Conservation (phyloP, 92 coral and sea anemone species). For the Meandrina meandrites region DNA sequence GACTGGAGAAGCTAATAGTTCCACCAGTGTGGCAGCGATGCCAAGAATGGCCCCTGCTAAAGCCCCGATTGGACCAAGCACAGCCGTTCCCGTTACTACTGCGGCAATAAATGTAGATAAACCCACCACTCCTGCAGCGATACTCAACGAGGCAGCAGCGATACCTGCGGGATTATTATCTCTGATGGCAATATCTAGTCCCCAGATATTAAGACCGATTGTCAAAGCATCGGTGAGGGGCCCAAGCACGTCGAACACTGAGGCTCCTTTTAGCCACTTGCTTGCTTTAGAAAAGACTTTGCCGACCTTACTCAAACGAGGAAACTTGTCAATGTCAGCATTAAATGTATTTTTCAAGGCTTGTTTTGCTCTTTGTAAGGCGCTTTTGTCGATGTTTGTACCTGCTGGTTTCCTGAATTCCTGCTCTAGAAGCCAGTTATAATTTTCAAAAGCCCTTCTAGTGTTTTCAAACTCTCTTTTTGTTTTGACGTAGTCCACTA, state of each 20-base stretch:
- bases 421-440: not conserved
- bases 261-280: conserved; percentile 9
- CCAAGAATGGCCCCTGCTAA: conserved; percentile 4
- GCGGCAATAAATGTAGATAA: not conserved
- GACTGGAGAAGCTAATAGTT: not conserved
- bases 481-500: not conserved
- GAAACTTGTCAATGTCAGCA: not conserved
- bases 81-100: not conserved
- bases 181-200: conserved; percentile 3
- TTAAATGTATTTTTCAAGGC: not conserved
- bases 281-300: conserved; percentile 6
- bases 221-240: not conserved
- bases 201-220: conserved; percentile 12
- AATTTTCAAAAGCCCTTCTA: not conserved
- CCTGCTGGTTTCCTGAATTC: not conserved
- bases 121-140: conserved; percentile 5
- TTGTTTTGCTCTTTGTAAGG: not conserved
- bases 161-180: not conserved
- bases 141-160: conserved; percentile 12
- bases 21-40: not conserved
- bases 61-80: conserved; percentile 9
- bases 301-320: not conserved
- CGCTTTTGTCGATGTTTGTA: not conserved
- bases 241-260: not conserved
- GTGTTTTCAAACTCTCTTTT: not conserved